Base-by-base conservation (phyloP, 2,797 vertebrate species). In the Clarias platycephalus region DNA sequence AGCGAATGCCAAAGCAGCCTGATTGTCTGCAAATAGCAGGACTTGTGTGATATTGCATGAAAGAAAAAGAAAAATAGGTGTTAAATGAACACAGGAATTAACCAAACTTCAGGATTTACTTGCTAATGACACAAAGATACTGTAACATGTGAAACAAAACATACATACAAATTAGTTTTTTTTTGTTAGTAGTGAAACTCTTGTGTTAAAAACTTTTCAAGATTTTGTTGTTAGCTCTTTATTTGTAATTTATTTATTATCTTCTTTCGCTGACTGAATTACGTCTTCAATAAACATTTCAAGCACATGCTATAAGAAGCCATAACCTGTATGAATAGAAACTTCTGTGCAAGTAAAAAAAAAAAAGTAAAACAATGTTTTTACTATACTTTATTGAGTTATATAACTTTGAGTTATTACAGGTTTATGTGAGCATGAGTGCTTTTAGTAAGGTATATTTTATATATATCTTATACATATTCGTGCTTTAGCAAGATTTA, bases 241-340 rank as follows among this genome's bases (percentile, higher is more conserved):
- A 81, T 86, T 85, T 85, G 55, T 64, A 22, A 87, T 87, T 58
- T 88, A 90, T 91, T 91, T 89, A 86, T 91, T 53, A 53, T 89
- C 40, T 83, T 85, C 13, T 78, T 82, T 80, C 57, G 76, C 78
- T 88, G 78, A 31, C 75, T 49, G 68, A 68, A 53, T 85, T 75
- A 53, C 68, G 40, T 26, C 8, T 57, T 44, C 37, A 5, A 34
- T 28, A 74, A 16, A 68, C 60, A 2, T 57, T 77, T 83, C 6
- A 44, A 31, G 70, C 80, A 82, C 49, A 75, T n/a, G 57, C 26
- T 80, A 63, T 63, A 72, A 80, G 44, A 86, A 86, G 85, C 85
- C 85, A 84, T 83, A 87, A 83, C 71, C 60, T 82, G 80, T 34
- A 60, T 1, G 4, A 16, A 40, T 28, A 53, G 40, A 76, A 40